Base-by-base conservation (phyloP, 2,888 invertebrate species). In the Drosophila yooni region DNA sequence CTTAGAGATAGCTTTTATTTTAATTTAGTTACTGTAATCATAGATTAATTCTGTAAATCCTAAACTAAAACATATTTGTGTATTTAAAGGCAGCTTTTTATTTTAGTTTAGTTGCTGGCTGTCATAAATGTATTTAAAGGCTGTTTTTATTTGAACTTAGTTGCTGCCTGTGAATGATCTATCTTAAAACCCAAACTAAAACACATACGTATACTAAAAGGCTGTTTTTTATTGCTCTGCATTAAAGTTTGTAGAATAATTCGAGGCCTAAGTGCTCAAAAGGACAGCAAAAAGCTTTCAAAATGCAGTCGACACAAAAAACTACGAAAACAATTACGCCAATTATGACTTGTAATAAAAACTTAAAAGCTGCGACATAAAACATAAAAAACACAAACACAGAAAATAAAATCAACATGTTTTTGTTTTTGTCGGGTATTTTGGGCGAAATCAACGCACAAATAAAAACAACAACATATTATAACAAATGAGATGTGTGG, bases 301-400 rank as follows among this genome's bases (percentile, higher is more conserved):
- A 61, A 56, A 38, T 65, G 69, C 48, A 40, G 63, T 36, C 52
- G 27, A 7, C 33, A n/a, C 53, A 87, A 87, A 85, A 87, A 85
- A 86, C 88, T 86, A 88, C 67, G 74, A 79, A 85, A 88, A 83
- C 85, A 86, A 88, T 85, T 88, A 88, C 85, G 74, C 59, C 88
- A 85, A 88, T 86, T 88, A 88, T 83, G 79, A 65, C 73, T 57
- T 62, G 54, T 75, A 63, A 81, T 86, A 86, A 86, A 86, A 88
- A 81, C 79, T 81, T 88, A 81, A 86, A 86, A 86, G 88, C 76
- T 53, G 46, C 59, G n/a, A 43, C 61, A 73, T 70, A 72, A 77
- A 83, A 81, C 50, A 46, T 36, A 50, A 63, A 38, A 63, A 43
- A 50, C 25, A 46, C 46, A 69, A 27, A 29, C 15, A 13, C 46